Base-by-base conservation (phyloP, 2,888 invertebrate species). In the Acrobeloides nanus region DNA sequence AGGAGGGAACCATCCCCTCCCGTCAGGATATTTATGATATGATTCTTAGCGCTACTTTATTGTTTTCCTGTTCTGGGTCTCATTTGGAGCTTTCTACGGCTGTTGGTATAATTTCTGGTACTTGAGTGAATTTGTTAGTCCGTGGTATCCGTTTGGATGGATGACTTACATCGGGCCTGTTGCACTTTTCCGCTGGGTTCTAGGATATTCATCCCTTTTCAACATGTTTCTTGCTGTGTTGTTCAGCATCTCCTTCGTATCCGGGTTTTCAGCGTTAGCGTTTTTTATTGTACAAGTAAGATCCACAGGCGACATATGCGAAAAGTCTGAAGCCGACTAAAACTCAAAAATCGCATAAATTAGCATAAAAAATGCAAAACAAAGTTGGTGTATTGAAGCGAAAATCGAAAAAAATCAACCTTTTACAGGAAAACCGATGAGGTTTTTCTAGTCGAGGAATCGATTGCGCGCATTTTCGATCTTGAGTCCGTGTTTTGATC, bases 21-120 rank as follows among this genome's bases (percentile, higher is more conserved):
- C n/a, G n/a, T n/a, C n/a, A n/a, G n/a, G n/a, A n/a, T n/a, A n/a
- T n/a, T n/a, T n/a, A n/a, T n/a, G 10, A 5, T 46, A 12, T 44
- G 6, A 8, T 2, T 52, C 60, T 20, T 47, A 76, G 62, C 63
- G 76, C 20, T 76, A 75, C 51, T 77, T 76, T 51, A 64, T 76
- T 33, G 66, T 74, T 1, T 74, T 75, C 46, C 64, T 72, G 17
- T 62, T 76, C 46, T 73, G 71, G 69, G 63, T 64, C 17, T 40
- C 53, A n/a, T 39, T 68, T 18, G n/a, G n/a, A 26, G 21, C 59
- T 1, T 35, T 46, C 8, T 46, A 66, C 25, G 57, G 57, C 5
- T 48, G 55, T 24, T 52, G 46, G 1, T 51, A 50, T 32, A 48
- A 58, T 5, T 42, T 46, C 17, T 37, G 27, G 18, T 62, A 60